phyloP scores from a whole-genome alignment of 1,140 invertebrate genomes.

The Cephus cinctus region DNA sequence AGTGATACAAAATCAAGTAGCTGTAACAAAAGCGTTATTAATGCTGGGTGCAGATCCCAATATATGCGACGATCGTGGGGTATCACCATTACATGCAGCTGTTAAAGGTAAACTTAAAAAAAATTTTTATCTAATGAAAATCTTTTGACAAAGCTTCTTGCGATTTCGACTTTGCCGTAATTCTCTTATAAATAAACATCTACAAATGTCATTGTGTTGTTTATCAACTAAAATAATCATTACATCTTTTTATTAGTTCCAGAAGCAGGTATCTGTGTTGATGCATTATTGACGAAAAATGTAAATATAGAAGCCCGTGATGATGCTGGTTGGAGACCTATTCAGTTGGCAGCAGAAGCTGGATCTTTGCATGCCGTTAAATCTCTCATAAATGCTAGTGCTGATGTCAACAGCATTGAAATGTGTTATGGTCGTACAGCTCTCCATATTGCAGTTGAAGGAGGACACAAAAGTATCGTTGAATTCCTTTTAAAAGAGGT shows the following conservation, averaged over 20 bases:
- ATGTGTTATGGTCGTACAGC: constrained; percentile 59
- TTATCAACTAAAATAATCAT: not conserved
- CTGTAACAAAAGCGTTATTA: constrained; percentile 46
- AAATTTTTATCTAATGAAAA: too few relatives aligned
- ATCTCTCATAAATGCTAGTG: constrained; percentile 52
- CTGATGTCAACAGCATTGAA: constrained; percentile 54
- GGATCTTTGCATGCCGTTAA: constrained; percentile 53
- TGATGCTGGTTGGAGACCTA: constrained; percentile 53
- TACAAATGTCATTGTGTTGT: too few relatives aligned
- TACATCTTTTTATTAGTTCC: constrained; percentile 17
- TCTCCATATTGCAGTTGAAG: constrained; percentile 60
- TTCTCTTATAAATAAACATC: too few relatives aligned
- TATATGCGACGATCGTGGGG: constrained; percentile 49
- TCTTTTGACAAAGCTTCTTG: too few relatives aligned
- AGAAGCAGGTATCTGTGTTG: constrained; percentile 29
- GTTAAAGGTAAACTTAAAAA: constrained; percentile 45
- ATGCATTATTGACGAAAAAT: constrained; percentile 26
- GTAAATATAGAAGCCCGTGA: constrained; percentile 27
- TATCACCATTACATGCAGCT: constrained; percentile 57
- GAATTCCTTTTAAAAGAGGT: constrained; percentile 53
- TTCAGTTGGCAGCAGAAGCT: constrained; percentile 56
- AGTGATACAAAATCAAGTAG: constrained; percentile 48
- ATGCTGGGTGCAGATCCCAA: constrained; percentile 54
- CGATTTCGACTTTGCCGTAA: too few relatives aligned
- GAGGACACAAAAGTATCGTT: constrained; percentile 51